A percentile compares a stretch with the other conserved stretches of the same genome.
These are phyloP conservation scores for Mylabris phalerata DNA, from an alignment of 1,140 invertebrate species.

Conservation along the genomic window DNA sequence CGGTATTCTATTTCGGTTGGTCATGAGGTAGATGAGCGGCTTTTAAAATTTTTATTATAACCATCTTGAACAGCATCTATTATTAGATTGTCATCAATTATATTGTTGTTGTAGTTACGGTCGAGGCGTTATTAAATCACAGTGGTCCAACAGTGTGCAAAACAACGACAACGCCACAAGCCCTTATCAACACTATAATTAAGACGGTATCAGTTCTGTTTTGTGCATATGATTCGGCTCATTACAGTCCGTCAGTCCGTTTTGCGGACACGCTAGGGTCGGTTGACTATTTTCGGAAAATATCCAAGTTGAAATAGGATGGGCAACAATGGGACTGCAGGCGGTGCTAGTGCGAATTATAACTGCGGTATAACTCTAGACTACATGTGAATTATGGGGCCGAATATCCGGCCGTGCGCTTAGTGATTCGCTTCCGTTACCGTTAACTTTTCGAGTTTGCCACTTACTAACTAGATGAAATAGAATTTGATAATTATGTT, in stretches of 20 bases:
- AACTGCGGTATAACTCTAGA: conserved; percentile 2
- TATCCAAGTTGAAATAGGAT: neutral
- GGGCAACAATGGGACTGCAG: neutral
- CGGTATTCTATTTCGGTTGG: too few relatives aligned
- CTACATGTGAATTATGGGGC: conserved; percentile 11
- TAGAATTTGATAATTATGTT: conserved; percentile 7
- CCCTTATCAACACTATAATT: conserved; percentile 11
- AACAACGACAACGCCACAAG: conserved; percentile 1
- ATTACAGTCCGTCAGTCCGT: conserved; percentile 5
- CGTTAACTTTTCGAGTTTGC: conserved; percentile 13
- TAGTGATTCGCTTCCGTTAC: conserved; percentile 12
- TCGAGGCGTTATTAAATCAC: conserved; percentile 1
- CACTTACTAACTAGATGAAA: conserved; percentile 15
- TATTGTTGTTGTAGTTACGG: too few relatives aligned
- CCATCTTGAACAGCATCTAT: too few relatives aligned
- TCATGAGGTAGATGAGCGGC: too few relatives aligned
- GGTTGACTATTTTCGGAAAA: too few relatives aligned
- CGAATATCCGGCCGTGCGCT: conserved; percentile 13
- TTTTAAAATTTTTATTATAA: too few relatives aligned
- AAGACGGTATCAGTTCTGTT: conserved; percentile 13
- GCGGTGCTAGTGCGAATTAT: conserved; percentile 9
- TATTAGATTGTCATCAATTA: too few relatives aligned
- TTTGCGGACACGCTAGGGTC: neutral
- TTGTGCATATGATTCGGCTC: conserved; percentile 16
- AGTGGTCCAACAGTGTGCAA: neutral